Percentiles rank a stretch among this genome's conserved stretches.
Evolutionary conservation across 2,797 vertebrate genomes (phyloP).

Genomic region (Rhinogobio ventralis): DNA sequence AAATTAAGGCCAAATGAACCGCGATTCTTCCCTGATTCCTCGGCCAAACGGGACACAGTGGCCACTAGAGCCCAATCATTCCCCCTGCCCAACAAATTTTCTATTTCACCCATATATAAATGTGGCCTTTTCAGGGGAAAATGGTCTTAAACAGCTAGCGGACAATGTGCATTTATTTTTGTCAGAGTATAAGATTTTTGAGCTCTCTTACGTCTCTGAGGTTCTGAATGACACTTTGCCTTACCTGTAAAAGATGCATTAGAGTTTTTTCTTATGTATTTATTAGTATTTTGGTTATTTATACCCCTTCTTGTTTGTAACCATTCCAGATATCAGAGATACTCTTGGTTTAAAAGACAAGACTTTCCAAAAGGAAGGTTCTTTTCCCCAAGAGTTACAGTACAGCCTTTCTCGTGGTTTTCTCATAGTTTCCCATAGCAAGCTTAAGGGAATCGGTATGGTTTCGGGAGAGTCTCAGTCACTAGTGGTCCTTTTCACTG

Average conservation of each 20-base stretch:
- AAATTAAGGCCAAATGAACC: conserved; percentile 87
- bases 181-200: background rate
- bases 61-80: conserved; percentile 61
- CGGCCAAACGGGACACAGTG: conserved; percentile 75
- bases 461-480: conserved; percentile 36
- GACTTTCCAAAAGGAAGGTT: background rate
- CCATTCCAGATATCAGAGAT: conserved; percentile 2
- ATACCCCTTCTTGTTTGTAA: background rate
- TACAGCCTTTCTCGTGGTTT: conserved; percentile 43
- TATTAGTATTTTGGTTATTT: background rate
- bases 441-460: conserved; percentile 1
- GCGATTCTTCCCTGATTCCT: conserved; percentile 85
- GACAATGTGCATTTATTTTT: conserved; percentile 1
- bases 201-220: background rate
- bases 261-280: conserved; percentile 14
- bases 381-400: background rate
- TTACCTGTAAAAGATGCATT: background rate
- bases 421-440: background rate
- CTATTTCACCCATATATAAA: conserved; percentile 1
- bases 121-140: background rate
- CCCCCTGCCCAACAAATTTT: background rate
- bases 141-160: background rate
- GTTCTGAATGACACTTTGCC: background rate
- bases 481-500: conserved; percentile 68
- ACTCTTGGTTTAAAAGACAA: conserved; percentile 8